These are phyloP conservation scores for Selenia dentaria DNA, from an alignment of 2,888 invertebrate species.

Conservation along the genomic window DNA sequence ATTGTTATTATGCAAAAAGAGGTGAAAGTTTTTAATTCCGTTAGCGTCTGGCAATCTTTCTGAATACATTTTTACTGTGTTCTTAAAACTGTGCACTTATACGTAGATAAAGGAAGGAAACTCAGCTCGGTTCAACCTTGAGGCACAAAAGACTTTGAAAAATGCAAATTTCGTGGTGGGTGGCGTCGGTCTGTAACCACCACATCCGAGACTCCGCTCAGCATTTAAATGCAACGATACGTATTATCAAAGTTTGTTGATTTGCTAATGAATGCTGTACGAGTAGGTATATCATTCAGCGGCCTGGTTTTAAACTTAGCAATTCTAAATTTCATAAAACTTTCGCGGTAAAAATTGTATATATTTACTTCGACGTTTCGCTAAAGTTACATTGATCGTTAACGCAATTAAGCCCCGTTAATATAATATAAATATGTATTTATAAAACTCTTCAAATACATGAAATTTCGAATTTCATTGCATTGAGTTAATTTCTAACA, in stretches of 20 bases:
- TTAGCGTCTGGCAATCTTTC: conserved; percentile 39
- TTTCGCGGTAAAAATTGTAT: not conserved
- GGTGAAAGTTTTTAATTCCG: conserved; percentile 41
- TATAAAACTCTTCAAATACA: too few relatives aligned
- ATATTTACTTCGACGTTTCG: too few relatives aligned
- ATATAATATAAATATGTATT: too few relatives aligned
- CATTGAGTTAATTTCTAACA: too few relatives aligned
- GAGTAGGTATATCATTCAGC: too few relatives aligned
- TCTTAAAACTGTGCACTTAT: conserved; percentile 36
- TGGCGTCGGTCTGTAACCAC: conserved; percentile 40
- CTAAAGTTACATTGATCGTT: too few relatives aligned
- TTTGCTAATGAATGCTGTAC: conserved; percentile 62
- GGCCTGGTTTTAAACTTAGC: conserved; percentile 36
- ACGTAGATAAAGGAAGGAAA: conserved; percentile 34
- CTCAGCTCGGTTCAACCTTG: conserved; percentile 42
- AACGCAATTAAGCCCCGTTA: too few relatives aligned
- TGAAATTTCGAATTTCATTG: too few relatives aligned
- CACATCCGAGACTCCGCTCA: conserved; percentile 42
- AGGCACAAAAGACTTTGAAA: conserved; percentile 61
- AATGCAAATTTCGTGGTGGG: conserved; percentile 60
- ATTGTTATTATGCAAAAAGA: conserved; percentile 39
- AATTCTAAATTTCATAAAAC: conserved; percentile 16
- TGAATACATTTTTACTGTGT: conserved; percentile 36
- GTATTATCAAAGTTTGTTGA: conserved; percentile 70
- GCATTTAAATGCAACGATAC: conserved; percentile 73